phyloP scores from a whole-genome alignment of 2,888 invertebrate genomes.

The Ischnus inquisitorius region DNA sequence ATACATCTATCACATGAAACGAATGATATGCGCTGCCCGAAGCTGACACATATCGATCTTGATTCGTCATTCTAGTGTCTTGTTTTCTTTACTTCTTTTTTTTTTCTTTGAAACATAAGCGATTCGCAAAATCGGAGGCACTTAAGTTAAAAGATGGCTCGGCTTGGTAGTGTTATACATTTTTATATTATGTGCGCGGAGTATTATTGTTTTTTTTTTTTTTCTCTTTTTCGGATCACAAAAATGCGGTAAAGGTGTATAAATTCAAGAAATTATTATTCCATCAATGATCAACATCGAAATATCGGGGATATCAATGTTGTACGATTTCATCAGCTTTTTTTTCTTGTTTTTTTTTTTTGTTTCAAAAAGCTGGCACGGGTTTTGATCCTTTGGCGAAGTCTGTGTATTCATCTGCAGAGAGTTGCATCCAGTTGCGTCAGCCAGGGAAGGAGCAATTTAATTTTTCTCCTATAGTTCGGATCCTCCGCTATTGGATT shows the following conservation, averaged over 20 bases:
- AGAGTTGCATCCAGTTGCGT: constrained; percentile 98
- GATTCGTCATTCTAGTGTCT: constrained; percentile 32
- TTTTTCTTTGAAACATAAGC: constrained; percentile 49
- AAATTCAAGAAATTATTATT: constrained; percentile 61
- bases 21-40: not conserved
- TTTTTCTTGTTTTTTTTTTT: constrained; percentile 7
- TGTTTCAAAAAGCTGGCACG: not conserved
- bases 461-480: constrained; percentile 96
- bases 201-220: not conserved
- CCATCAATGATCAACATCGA: constrained; percentile 64
- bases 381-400: constrained; percentile 14
- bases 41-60: constrained; percentile 27
- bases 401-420: constrained; percentile 88
- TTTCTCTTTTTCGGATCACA: constrained; percentile 30
- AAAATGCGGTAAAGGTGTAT: constrained; percentile 44
- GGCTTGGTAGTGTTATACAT: constrained; percentile 28
- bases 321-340: constrained; percentile 25
- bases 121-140: constrained; percentile 62
- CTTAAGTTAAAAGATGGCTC: constrained; percentile 48
- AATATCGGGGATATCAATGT: constrained; percentile 35
- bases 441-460: constrained; percentile 93
- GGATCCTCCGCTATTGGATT: constrained; percentile 95
- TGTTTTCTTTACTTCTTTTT: constrained; percentile 35
- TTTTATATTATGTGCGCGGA: constrained; percentile 7
- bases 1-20: constrained; percentile 41